Conservation (phyloP, 2,888 invertebrate species). For the Phania funesta region DNA sequence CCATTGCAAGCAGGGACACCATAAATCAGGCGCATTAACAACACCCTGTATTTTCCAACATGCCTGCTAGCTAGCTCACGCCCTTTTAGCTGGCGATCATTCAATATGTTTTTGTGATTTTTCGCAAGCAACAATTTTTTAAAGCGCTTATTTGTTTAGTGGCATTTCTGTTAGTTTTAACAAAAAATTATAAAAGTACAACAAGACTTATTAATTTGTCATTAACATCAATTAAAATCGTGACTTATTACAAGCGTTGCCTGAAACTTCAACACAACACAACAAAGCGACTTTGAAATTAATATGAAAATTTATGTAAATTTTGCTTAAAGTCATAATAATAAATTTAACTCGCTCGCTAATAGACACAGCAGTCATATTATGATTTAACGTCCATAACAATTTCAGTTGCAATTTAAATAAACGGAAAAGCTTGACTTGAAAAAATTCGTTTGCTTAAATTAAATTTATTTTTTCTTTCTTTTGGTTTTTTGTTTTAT, state of each 20-base stretch:
- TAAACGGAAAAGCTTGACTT: background rate
- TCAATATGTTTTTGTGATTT: too few relatives aligned
- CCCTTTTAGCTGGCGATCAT: too few relatives aligned
- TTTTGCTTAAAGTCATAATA: conserved; percentile 59
- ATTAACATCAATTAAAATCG: conserved; percentile 56
- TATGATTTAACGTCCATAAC: conserved; percentile 32
- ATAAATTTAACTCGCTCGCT: conserved; percentile 54
- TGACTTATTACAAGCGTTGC: conserved; percentile 47
- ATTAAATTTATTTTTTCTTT: background rate
- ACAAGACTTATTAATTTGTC: conserved; percentile 38
- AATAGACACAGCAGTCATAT: conserved; percentile 22
- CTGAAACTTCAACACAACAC: conserved; percentile 28
- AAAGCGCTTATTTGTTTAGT: too few relatives aligned
- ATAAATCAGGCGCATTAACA: too few relatives aligned
- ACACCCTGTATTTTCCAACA: too few relatives aligned
- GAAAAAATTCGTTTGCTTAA: background rate
- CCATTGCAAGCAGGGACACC: too few relatives aligned
- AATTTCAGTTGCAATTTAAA: conserved; percentile 34
- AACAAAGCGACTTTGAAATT: background rate
- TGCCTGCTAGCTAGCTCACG: too few relatives aligned
- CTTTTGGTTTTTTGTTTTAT: background rate
- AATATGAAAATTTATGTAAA: conserved; percentile 58
- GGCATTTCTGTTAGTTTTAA: background rate
- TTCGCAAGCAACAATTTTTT: too few relatives aligned
- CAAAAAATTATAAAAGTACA: background rate